phyloP scores from a whole-genome alignment of 2,113 vertebrate genomes.

The Cygnus buccinator region DNA sequence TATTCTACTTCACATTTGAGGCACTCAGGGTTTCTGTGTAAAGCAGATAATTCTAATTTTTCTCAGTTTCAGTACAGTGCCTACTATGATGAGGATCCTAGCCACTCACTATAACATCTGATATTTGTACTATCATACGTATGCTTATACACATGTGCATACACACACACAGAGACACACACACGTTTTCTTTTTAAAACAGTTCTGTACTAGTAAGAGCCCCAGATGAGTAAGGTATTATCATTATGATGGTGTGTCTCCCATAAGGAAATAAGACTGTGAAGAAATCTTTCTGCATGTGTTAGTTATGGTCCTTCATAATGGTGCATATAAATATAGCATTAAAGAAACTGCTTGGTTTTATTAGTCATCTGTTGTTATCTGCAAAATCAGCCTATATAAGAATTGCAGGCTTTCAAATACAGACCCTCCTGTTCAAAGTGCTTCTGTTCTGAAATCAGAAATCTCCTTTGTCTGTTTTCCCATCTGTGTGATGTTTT shows the following conservation, averaged over 20 bases:
- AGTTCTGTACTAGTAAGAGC: background rate
- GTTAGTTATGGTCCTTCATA: background rate
- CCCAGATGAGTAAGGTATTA: background rate
- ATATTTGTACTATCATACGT: rapidly evolving
- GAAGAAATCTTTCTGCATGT: background rate
- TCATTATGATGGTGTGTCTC: background rate
- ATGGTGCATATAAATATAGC: background rate
- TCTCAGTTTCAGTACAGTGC: background rate
- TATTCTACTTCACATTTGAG: background rate
- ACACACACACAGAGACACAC: rapidly evolving
- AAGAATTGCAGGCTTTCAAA: background rate
- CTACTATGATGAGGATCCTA: background rate
- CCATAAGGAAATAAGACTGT: background rate
- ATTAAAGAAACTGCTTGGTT: background rate
- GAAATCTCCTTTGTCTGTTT: background rate
- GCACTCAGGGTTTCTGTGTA: background rate
- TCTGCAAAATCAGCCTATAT: background rate
- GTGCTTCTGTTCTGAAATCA: background rate
- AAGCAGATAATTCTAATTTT: background rate
- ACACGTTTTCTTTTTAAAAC: background rate
- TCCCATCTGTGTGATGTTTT: background rate
- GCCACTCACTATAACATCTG: background rate
- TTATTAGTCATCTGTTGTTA: background rate
- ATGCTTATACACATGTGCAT: too few relatives aligned
- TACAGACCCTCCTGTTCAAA: background rate